Conservation (phyloP, 64 coral and sea anemone species). For the Platygyra sinensis region DNA sequence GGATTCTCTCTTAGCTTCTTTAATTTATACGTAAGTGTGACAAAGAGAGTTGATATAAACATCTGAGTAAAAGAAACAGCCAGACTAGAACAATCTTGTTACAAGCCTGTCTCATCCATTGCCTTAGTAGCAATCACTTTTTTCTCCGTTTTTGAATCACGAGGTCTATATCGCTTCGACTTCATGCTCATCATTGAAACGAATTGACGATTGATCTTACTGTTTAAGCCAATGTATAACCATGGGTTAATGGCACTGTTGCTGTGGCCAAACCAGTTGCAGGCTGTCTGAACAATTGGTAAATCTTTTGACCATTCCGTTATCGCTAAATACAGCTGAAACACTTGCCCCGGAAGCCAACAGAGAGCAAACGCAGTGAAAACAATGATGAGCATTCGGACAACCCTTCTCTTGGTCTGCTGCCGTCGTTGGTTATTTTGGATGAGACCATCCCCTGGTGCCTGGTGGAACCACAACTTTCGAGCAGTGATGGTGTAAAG, state of each 20-base stretch:
- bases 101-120: no score
- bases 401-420: slow-evolving; percentile 42
- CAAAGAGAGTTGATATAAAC: no score
- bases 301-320: neutral
- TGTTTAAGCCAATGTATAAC: slow-evolving; percentile 24
- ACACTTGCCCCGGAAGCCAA: slow-evolving; percentile 51
- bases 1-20: no score
- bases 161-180: no score
- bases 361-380: slow-evolving; percentile 42
- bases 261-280: slow-evolving; percentile 19
- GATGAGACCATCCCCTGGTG: slow-evolving; percentile 33
- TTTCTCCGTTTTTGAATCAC: no score
- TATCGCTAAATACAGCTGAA: neutral
- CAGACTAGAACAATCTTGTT: no score
- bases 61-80: no score
- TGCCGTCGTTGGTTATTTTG: slow-evolving; percentile 31
- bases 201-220: neutral
- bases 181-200: neutral
- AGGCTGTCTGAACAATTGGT: neutral
- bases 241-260: slow-evolving; percentile 63
- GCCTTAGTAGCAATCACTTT: no score
- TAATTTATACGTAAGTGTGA: no score
- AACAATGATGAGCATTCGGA: slow-evolving; percentile 63
- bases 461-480: slow-evolving; percentile 48
- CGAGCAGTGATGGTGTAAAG: slow-evolving; percentile 45